Conservation (phyloP, 2,113 vertebrate species). For the Clinocottus analis region DNA sequence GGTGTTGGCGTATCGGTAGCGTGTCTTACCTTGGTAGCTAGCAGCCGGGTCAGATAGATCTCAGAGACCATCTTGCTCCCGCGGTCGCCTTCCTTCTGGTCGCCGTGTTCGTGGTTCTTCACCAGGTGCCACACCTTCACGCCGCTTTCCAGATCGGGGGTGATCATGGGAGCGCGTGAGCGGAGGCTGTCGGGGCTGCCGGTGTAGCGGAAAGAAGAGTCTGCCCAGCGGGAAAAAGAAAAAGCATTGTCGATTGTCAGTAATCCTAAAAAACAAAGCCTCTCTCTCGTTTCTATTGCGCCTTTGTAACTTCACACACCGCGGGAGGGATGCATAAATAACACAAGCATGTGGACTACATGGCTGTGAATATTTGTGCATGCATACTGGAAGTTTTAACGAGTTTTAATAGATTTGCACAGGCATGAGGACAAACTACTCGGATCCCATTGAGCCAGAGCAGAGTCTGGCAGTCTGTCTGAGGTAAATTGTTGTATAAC, state of each 20-base stretch:
- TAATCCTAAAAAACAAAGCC: slow-evolving; percentile 12
- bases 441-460: background rate
- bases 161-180: slow-evolving; percentile 97
- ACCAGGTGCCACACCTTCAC: slow-evolving; percentile 99
- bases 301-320: slow-evolving; percentile 23
- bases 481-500: background rate
- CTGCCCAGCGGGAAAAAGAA: slow-evolving; percentile 72
- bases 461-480: background rate
- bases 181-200: slow-evolving; percentile 98
- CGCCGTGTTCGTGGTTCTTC: slow-evolving; percentile 98
- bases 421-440: background rate
- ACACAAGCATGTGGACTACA: background rate
- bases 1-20: too few species aligned
- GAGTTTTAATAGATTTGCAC: background rate
- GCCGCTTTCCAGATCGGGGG: slow-evolving; percentile 95
- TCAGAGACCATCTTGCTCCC: slow-evolving; percentile 99
- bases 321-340: background rate
- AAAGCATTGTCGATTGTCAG: slow-evolving; percentile 32
- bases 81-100: slow-evolving; percentile 97
- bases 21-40: slow-evolving; percentile 97
- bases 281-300: slow-evolving; percentile 24
- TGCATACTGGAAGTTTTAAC: background rate
- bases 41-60: slow-evolving; percentile 96
- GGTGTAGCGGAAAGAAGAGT: slow-evolving; percentile 96
- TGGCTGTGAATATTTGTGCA: background rate